phyloP scores from a whole-genome alignment of 2,113 vertebrate genomes.

The Corydoras sp. region DNA sequence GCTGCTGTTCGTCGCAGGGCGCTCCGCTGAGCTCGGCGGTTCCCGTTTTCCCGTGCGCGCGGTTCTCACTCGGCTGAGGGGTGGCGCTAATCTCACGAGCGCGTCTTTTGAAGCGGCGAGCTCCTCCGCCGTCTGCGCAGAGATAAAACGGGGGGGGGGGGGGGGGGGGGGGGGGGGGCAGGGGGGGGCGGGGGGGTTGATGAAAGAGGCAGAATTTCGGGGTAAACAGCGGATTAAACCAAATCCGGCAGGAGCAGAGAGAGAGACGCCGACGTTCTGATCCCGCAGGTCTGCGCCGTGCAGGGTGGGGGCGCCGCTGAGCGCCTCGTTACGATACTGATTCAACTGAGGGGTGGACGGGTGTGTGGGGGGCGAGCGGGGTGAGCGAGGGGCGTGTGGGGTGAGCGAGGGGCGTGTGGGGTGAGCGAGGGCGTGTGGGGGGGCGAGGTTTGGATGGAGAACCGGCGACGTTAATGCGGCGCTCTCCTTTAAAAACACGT shows the following conservation, averaged over 20 bases:
- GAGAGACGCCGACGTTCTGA: not conserved
- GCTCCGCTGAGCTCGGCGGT: not conserved
- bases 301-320: constrained; percentile 16
- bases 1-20: too few relatives aligned
- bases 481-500: not conserved
- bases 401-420: not conserved
- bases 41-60: not conserved
- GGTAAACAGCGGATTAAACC: constrained; percentile 17
- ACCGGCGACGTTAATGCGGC: not conserved
- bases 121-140: not conserved
- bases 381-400: not conserved
- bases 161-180: too few relatives aligned
- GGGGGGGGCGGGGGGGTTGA: too few relatives aligned
- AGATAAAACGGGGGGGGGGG: not conserved
- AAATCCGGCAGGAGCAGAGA: constrained; percentile 5
- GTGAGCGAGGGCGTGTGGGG: not conserved
- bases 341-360: constrained; percentile 27
- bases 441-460: not conserved
- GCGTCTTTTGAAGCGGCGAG: not conserved
- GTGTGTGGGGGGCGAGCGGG: constrained; percentile 1
- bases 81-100: not conserved
- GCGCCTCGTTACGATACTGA: constrained; percentile 36
- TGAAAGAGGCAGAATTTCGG: constrained; percentile 12
- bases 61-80: not conserved
- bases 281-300: constrained; percentile 7